Conservation (phyloP, 2,888 invertebrate species). For the Dicranocentrus wangi region DNA sequence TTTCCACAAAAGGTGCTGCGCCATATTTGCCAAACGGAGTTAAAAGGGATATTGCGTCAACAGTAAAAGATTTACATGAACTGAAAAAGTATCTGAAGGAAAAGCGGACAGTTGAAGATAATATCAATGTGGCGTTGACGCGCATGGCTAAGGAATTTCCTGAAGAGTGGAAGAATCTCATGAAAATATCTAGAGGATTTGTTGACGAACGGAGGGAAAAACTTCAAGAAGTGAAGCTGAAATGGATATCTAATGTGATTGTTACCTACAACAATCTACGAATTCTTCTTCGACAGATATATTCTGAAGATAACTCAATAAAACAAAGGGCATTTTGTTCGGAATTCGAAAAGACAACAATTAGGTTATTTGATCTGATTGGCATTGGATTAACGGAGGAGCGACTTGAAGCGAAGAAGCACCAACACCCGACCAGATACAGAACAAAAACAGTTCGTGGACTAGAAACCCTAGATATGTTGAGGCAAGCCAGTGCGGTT, state of each 20-base stretch:
- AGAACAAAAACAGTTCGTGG: constrained; percentile 35
- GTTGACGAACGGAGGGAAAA: constrained; percentile 32
- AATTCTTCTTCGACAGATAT: constrained; percentile 46
- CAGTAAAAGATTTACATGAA: constrained; percentile 26
- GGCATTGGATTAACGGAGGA: constrained; percentile 51
- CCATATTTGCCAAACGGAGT: constrained; percentile 33
- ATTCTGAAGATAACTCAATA: constrained; percentile 32
- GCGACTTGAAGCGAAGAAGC: constrained; percentile 33
- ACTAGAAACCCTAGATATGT: constrained; percentile 45
- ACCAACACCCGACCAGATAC: neutral
- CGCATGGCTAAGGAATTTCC: constrained; percentile 51
- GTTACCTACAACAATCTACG: constrained; percentile 46
- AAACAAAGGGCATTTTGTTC: constrained; percentile 27
- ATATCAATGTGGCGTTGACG: constrained; percentile 12
- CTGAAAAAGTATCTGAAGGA: constrained; percentile 48
- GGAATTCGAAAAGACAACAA: constrained; percentile 53
- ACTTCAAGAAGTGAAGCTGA: constrained; percentile 32
- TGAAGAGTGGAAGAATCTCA: constrained; percentile 55
- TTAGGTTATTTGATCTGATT: constrained; percentile 44
- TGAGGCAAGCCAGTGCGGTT: neutral
- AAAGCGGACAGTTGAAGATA: constrained; percentile 34
- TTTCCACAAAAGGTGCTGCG: constrained; percentile 7
- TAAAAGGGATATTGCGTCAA: constrained; percentile 15
- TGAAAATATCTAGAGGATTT: constrained; percentile 38
- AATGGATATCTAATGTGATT: constrained; percentile 44